Conservation (phyloP, 2,113 vertebrate genomes). For the Etheostoma cragini region DNA sequence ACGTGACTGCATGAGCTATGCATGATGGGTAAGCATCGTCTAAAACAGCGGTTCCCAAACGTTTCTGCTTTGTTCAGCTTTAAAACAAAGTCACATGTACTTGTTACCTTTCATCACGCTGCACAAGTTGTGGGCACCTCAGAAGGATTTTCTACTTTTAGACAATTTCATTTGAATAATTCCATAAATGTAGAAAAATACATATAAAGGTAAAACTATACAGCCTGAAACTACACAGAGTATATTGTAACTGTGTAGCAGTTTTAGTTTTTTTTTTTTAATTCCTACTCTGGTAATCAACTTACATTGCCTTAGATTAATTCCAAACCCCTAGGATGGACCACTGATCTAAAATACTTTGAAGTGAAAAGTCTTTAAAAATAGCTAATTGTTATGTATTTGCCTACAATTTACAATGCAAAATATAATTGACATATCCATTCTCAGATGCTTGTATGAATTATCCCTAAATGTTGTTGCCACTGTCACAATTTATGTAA, state of each 20-base stretch:
- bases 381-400: neutral
- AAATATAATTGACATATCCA: neutral
- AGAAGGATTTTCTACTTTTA: neutral
- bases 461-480: neutral
- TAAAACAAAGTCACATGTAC: neutral
- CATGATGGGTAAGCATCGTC: neutral
- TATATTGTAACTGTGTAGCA: neutral
- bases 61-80: neutral
- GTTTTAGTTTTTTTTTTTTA: too few species aligned
- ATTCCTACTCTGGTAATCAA: neutral
- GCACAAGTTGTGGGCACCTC: neutral
- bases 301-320: neutral
- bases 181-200: neutral
- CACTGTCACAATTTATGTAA: neutral
- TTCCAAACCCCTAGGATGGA: neutral
- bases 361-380: neutral
- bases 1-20: neutral
- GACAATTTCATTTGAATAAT: neutral
- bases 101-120: neutral
- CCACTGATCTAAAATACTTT: slow-evolving; percentile 4
- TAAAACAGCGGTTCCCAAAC: neutral
- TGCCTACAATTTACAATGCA: neutral
- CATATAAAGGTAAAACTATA: neutral
- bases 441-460: neutral
- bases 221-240: neutral